Base-by-base conservation (phyloP, 2,113 vertebrate genomes). In the Mionectes macconnelli region DNA sequence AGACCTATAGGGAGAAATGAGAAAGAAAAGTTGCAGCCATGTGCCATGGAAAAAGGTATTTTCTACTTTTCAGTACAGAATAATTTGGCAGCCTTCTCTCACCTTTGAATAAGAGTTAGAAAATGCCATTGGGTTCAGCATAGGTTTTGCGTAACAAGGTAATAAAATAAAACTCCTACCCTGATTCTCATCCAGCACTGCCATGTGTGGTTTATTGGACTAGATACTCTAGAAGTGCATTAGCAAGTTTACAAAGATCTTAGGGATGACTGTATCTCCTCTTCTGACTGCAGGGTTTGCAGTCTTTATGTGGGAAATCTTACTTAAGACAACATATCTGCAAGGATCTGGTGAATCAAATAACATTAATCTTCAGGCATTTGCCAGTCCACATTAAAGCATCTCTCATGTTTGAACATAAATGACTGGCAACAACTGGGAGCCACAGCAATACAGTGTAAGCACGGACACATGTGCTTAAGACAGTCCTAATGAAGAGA, bases 381-480 rank as follows among this genome's bases (percentile, higher is more conserved):
- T 70, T 68, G 16, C 35, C n/a, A 30, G 47, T 52, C 17, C 14
- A 24, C 13, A 39, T n/a, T 37, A 45, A 77, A 69, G 28, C 4
- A 62, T 57, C 10, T 19, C 16, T 28, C 4, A 0, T 35, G 14
- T 40, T 60, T 68, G 39, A 76, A 60, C 10, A 21, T 14, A 59
- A 50, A 45, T 20, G 18, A 15, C 20, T 30, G 13, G 31, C 24
- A 84, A 33, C 13, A 80, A 39, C 25, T 23, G 24, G 6, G 17
- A 90, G 18, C 4, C 52, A 40, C 39, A 50, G 39, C 19, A 82
- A 31, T 37, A 56, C 10, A 64, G 15, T 7, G 6, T 59, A 42
- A 70, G 21, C 18, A 47, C 18, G 7, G 28, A 45, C 18, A 33
- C 0, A 0, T 22, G 2, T 57, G n/a, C 14, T 56, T 39, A 53